Base-by-base conservation (phyloP, 2,113 vertebrate species). In the Pelobates fuscus region DNA sequence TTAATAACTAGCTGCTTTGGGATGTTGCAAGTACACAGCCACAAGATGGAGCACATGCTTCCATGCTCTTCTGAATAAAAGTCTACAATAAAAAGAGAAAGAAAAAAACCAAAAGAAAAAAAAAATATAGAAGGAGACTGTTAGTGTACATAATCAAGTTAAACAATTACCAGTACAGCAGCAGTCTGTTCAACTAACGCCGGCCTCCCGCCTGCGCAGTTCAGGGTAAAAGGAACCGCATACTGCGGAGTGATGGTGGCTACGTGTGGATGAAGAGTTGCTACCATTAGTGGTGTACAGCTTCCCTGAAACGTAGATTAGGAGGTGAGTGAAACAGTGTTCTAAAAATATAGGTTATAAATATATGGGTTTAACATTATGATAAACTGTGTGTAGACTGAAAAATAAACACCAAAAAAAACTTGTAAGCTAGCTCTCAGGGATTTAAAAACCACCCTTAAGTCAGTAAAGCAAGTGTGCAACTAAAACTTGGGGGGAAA, bases 271-370 rank as follows among this genome's bases (percentile, higher is more conserved):
- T 98, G 96, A 88, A 98, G 94, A 88, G 96, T 98, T 93, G 96
- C 95, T 91, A 98, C 95, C 95, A 98, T 98, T 96, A 98, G 94
- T 90, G 96, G 96, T 84, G 96, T 98, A 88, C 96, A 98, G 95
- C 96, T 98, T 93, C 95, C 96, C 96, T 98, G 93, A 86, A 95
- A 94, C 82, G 91, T 89, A 89, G 91, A 93, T 92, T 80, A 92
- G 91, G 91, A 88, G 90, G 87, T 93, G 88, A 93, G 89, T 90
- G 89, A 92, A 86, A 92, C 88, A 88, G 81, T 52, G 89, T 83
- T 82, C 62, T 32, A 70, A 88, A 12, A 84, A n/a, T n/a, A n/a
- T n/a, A n/a, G n/a, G n/a, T n/a, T 87, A 78, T 90, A 84, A 82
- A 77, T 15, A 63, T 73, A 82, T 43, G 87, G 82, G 80, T 84